phyloP scores from a whole-genome alignment of 2,113 vertebrate species.

The Gracilinanus agilis region DNA sequence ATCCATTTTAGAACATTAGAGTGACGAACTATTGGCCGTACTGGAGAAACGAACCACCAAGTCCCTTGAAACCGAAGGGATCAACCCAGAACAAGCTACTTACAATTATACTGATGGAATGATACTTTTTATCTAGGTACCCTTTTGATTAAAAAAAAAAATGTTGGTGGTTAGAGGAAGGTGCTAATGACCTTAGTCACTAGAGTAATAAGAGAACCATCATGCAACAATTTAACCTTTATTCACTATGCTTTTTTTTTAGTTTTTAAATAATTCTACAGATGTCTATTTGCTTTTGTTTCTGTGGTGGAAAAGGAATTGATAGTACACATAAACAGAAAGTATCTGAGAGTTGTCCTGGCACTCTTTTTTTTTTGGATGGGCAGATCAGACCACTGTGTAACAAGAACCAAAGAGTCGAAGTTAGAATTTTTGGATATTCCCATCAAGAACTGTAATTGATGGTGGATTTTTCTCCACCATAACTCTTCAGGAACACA shows the following conservation, averaged over 20 bases:
- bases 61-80: neutral
- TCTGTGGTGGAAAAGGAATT: neutral
- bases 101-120: neutral
- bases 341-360: neutral
- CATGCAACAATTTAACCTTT: neutral
- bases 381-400: neutral
- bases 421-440: neutral
- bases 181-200: neutral
- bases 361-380: neutral
- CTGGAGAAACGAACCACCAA: neutral
- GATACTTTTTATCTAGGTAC: neutral
- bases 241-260: slow-evolving; percentile 7
- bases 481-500: neutral
- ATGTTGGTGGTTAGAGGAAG: slow-evolving; percentile 12
- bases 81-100: neutral
- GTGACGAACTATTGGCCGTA: neutral
- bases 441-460: neutral
- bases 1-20: neutral
- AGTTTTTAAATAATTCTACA: slow-evolving; percentile 37
- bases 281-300: slow-evolving; percentile 25
- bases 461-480: neutral
- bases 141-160: neutral
- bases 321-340: neutral
- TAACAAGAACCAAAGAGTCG: neutral
- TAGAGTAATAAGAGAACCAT: neutral